A percentile compares a stretch with the other conserved stretches of the same genome.
Evolutionary conservation across 2,113 vertebrate genomes (phyloP).

Genomic region (Colossoma macropomum): DNA sequence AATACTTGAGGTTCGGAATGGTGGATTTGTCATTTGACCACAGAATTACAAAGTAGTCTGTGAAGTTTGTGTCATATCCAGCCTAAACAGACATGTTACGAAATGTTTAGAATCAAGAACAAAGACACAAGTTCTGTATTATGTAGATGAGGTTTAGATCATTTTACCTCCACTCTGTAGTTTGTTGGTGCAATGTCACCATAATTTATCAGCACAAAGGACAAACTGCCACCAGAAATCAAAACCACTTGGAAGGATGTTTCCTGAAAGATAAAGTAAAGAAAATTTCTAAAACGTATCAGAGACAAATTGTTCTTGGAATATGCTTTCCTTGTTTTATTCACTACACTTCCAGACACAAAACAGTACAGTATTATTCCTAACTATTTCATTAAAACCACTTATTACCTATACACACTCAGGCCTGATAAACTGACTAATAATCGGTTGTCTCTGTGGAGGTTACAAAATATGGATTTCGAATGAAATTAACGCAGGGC

Average conservation of each 20-base stretch:
- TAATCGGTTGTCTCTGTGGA: too few species aligned
- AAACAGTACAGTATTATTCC: too few species aligned
- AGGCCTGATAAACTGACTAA: too few species aligned
- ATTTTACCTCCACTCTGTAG: constrained; percentile 20
- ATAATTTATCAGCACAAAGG: constrained; percentile 60
- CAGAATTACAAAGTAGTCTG: constrained; percentile 27
- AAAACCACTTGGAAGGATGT: constrained; percentile 59
- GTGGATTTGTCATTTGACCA: neutral
- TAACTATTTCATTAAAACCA: too few species aligned
- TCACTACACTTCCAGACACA: too few species aligned
- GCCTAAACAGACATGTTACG: constrained; percentile 41
- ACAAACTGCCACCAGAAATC: constrained; percentile 35
- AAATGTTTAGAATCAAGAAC: neutral
- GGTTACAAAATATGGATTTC: too few species aligned
- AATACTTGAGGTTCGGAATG: neutral
- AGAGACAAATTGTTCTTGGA: too few species aligned
- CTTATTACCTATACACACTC: too few species aligned
- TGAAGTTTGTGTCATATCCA: constrained; percentile 44
- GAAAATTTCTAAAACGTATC: neutral
- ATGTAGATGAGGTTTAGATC: neutral
- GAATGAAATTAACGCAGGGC: too few species aligned
- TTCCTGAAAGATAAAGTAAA: constrained; percentile 36
- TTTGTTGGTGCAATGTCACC: constrained; percentile 7
- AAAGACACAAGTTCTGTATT: neutral
- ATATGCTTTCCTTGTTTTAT: too few species aligned